phyloP scores from a whole-genome alignment of 2,113 vertebrate species.

The Alces alces region DNA sequence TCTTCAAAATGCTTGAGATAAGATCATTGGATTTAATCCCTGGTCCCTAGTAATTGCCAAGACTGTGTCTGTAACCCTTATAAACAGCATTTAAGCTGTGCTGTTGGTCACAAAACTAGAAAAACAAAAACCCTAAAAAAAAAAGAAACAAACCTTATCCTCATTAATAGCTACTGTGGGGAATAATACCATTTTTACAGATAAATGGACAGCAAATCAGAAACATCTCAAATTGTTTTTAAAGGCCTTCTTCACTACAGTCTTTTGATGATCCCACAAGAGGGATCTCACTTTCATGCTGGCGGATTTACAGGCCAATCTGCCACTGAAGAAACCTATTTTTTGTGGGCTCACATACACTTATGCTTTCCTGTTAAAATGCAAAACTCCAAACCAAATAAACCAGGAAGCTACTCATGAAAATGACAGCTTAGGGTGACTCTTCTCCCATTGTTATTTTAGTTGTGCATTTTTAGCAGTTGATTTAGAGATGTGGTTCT shows the following conservation, averaged over 20 bases:
- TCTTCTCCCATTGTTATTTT: not conserved
- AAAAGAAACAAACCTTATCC: not conserved
- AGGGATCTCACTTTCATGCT: not conserved
- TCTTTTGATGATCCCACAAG: not conserved
- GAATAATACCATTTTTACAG: not conserved
- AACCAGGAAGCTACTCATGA: not conserved
- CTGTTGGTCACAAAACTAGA: not conserved
- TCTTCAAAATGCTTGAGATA: constrained; percentile 32
- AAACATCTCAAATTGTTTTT: not conserved
- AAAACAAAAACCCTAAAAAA: not conserved
- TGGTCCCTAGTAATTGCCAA: not conserved
- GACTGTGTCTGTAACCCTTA: not conserved
- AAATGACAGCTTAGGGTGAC: not conserved
- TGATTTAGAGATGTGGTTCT: not conserved
- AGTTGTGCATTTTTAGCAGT: not conserved
- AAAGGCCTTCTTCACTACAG: not conserved
- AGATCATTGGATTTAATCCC: constrained; percentile 24
- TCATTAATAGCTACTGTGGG: not conserved
- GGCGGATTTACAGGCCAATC: not conserved
- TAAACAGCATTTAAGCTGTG: not conserved
- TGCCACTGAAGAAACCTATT: not conserved
- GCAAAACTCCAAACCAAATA: not conserved
- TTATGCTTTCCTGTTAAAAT: not conserved
- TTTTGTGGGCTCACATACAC: not conserved
- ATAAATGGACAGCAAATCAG: not conserved